Conservation (phyloP, 37 sponge, comb jelly and placozoan species). For the Halichondria panicea region DNA sequence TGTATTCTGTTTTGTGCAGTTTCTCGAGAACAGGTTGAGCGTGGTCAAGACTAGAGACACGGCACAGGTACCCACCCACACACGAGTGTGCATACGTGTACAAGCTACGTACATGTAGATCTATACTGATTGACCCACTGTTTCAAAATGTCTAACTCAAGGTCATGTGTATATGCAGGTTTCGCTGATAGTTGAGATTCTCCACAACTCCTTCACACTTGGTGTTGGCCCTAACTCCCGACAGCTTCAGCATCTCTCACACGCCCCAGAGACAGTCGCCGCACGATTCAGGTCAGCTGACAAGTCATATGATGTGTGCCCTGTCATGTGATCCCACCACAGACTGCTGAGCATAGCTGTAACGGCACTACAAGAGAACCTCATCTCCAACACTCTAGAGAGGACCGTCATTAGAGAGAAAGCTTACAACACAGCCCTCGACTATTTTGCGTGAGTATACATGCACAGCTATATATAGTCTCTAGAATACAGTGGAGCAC, state of each 20-base stretch:
- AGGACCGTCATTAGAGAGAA: conserved; percentile 66
- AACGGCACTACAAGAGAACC: conserved; percentile 19
- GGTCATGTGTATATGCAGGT: too few relatives aligned
- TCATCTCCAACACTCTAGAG: conserved; percentile 43
- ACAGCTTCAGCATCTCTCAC: conserved; percentile 44
- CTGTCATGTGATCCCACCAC: conserved; percentile 5
- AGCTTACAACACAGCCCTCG: conserved; percentile 72
- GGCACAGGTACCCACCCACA: conserved; percentile 30
- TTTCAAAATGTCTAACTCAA: too few relatives aligned
- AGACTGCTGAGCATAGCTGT: conserved; percentile 52
- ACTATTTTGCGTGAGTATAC: conserved; percentile 71
- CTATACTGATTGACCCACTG: too few relatives aligned
- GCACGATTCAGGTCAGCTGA: conserved; percentile 45
- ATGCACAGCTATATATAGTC: background rate
- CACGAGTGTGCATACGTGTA: too few relatives aligned
- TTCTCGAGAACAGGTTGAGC: conserved; percentile 27
- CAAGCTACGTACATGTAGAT: too few relatives aligned
- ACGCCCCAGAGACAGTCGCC: conserved; percentile 29
- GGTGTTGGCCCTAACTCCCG: conserved; percentile 45
- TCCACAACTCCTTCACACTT: conserved; percentile 50
- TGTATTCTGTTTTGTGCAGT: too few relatives aligned
- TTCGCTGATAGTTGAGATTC: conserved; percentile 40
- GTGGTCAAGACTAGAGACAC: conserved; percentile 36
- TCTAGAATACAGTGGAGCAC: background rate
- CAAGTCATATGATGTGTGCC: background rate